Evolutionary conservation across 2,797 vertebrate genomes (phyloP), one percentile per base, ranked within the genome.

Genomic region (Enteromius radiatus): DNA sequence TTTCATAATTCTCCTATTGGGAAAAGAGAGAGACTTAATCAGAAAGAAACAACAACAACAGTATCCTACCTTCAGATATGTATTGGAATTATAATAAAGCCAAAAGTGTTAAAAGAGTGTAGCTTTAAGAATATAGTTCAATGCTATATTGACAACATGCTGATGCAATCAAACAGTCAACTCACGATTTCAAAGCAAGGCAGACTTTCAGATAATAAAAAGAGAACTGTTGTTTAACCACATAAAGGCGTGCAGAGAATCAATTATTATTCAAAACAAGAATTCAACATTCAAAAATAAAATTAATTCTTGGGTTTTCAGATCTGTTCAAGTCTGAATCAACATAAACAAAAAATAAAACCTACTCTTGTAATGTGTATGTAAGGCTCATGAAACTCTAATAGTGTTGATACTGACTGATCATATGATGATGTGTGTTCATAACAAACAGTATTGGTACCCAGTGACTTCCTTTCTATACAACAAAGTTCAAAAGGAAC

Each of bases 1-100:
- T 93, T 98, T 99, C 85, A 95, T 93, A 92, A 99, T 99, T 92
- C 98, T 97, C 96, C 98, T 99, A 91, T 17, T 76, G 5, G 78
- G 80, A 80, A 70, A 49, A 26, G 17, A 36, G 49, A 88, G 52
- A 88, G 14, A 80, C 59, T 68, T 26, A 23, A 59, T n/a, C 17
- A 12, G 47, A 49, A 63, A 17, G 0, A 7, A 3, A 26, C 23
- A 59, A 45, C 12, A 31, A 5, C n/a, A 63, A 61, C 15, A 2
- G 2, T 14, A 28, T n/a, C 15, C 15, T 76, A 31, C 26, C 15
- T 64, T 19, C 17, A 43, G 5, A 43, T 59, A 19, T 14, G 5
- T 47, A 64, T 64, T 21, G 45, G 5, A 43, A 52, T 43, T 59
- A 21, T 61, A 61, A 59, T 23, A 10, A 43, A 59, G 28, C 33